Conservation (phyloP, 2,113 vertebrate genomes). For the Procavia capensis region DNA sequence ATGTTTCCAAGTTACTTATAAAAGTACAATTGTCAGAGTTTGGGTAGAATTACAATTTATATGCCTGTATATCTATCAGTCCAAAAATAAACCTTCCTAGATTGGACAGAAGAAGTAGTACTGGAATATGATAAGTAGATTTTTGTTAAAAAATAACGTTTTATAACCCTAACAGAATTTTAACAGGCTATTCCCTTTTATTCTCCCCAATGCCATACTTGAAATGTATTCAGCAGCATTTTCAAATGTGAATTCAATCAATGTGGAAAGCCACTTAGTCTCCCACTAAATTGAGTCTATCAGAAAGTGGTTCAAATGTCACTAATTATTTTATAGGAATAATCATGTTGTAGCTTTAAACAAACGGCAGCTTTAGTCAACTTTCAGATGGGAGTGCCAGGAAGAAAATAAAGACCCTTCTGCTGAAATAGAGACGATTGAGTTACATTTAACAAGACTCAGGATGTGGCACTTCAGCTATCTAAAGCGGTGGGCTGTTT, state of each 20-base stretch:
- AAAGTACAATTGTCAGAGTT: constrained; percentile 64
- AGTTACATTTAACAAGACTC: constrained; percentile 82
- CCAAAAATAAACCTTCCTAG: constrained; percentile 67
- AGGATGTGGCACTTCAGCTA: constrained; percentile 81
- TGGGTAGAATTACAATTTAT: constrained; percentile 73
- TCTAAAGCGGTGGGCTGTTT: constrained; percentile 73
- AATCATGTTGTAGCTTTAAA: constrained; percentile 81
- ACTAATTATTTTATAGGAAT: constrained; percentile 79
- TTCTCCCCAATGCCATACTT: background rate
- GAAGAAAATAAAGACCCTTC: constrained; percentile 82
- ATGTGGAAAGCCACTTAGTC: constrained; percentile 42
- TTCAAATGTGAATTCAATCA: constrained; percentile 57
- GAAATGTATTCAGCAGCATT: background rate
- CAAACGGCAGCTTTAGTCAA: constrained; percentile 77
- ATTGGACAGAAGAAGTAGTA: constrained; percentile 79
- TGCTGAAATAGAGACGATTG: constrained; percentile 77
- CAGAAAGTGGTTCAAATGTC: constrained; percentile 75
- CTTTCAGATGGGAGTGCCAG: constrained; percentile 64
- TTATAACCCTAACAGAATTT: constrained; percentile 56
- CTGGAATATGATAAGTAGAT: constrained; percentile 77
- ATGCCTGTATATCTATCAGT: constrained; percentile 71
- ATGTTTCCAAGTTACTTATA: constrained; percentile 69
- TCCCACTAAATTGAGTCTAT: constrained; percentile 47
- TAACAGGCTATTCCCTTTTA: background rate
- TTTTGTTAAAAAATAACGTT: constrained; percentile 78